These are phyloP conservation scores for Listronotus bonariensis DNA, from an alignment of 1,140 invertebrate genomes.

Conservation along the genomic window DNA sequence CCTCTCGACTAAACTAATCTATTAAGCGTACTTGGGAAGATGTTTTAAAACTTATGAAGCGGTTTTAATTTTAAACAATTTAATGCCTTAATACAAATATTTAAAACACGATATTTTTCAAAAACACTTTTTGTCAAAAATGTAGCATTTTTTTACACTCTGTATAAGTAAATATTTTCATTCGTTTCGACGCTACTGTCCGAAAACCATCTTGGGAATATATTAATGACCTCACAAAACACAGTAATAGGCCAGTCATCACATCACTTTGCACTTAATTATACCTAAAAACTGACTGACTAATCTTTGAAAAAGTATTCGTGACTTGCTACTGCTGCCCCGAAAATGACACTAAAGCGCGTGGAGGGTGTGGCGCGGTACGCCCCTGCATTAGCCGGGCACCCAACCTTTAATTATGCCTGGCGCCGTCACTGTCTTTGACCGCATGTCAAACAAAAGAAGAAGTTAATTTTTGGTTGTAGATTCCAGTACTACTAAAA, in stretches of 20 bases:
- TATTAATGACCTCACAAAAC: conserved; percentile 28
- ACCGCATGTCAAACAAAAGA: conserved; percentile 18
- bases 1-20: too few relatives aligned
- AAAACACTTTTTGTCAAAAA: too few relatives aligned
- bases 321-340: conserved; percentile 40
- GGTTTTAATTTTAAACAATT: too few relatives aligned
- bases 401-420: conserved; percentile 37
- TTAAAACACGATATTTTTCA: too few relatives aligned
- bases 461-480: too few relatives aligned
- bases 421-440: conserved; percentile 33
- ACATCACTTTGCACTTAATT: conserved; percentile 36
- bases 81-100: too few relatives aligned
- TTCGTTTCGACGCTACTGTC: too few relatives aligned
- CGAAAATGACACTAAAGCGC: conserved; percentile 41
- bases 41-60: too few relatives aligned
- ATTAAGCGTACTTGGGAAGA: too few relatives aligned
- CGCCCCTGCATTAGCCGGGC: conserved; percentile 41
- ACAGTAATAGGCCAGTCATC: conserved; percentile 26
- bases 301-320: conserved; percentile 28
- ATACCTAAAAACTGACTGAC: conserved; percentile 31
- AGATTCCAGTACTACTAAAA: too few relatives aligned
- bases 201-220: neutral
- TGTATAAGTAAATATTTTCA: too few relatives aligned
- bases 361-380: conserved; percentile 35
- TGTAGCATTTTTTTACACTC: too few relatives aligned